A percentile compares a stretch with the other conserved stretches of the same genome.
phyloP scores from a whole-genome alignment of 2,797 vertebrate genomes.

The Neopelma chrysocephalum region DNA sequence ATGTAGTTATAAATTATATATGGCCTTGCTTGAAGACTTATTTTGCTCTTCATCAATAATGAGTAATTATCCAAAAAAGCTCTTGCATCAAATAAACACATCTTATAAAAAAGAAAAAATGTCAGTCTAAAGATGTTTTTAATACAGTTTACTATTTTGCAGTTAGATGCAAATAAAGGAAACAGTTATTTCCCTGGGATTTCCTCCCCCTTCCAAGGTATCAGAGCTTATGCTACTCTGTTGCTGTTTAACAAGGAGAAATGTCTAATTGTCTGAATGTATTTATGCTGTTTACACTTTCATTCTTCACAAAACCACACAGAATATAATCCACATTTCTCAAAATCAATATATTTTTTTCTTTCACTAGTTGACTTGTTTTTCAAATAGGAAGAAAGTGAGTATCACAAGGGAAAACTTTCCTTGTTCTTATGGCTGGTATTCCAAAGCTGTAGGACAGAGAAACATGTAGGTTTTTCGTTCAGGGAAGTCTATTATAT shows the following conservation, averaged over 20 bases:
- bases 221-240: neutral
- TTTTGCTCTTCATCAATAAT: constrained; percentile 66
- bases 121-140: constrained; percentile 8
- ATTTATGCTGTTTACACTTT: neutral
- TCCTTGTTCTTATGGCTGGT: neutral
- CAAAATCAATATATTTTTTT: rapidly evolving
- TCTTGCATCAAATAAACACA: neutral
- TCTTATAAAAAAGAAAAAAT: constrained; percentile 42
- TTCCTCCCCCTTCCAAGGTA: neutral
- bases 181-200: neutral
- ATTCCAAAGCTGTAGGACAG: neutral
- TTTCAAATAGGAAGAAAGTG: neutral
- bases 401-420: neutral
- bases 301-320: neutral
- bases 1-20: constrained; percentile 57
- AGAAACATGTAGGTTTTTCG: neutral
- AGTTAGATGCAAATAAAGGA: neutral
- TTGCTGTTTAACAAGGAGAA: neutral
- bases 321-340: neutral
- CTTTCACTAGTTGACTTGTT: neutral
- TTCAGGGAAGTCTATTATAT: neutral
- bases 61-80: constrained; percentile 49
- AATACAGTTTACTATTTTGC: neutral
- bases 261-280: neutral
- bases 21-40: constrained; percentile 39